Conservation (phyloP, 2,797 vertebrate species). For the Lateolabrax maculatus region DNA sequence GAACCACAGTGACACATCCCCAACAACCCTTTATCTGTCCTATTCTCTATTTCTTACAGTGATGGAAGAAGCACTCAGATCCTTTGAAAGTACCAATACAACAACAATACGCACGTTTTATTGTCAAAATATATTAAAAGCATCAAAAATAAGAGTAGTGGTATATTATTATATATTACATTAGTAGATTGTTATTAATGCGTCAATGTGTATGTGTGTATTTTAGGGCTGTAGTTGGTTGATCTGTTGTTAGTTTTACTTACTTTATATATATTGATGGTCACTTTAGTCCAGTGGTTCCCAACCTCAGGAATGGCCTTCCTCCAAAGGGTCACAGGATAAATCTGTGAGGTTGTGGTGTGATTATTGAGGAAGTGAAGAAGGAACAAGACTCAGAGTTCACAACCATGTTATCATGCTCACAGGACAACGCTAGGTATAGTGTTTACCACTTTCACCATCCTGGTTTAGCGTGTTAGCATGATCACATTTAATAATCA, state of each 20-base stretch:
- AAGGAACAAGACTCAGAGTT: neutral
- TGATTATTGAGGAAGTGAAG: neutral
- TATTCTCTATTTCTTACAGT: conserved; percentile 28
- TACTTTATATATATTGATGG: neutral
- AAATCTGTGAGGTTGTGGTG: neutral
- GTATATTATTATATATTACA: neutral
- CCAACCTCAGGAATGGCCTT: too few species aligned
- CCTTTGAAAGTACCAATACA: neutral
- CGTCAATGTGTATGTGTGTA: neutral
- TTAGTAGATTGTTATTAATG: neutral
- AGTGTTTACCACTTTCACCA: neutral
- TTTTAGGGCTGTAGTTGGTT: neutral
- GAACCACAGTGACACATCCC: conserved; percentile 64
- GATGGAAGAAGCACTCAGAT: conserved; percentile 5
- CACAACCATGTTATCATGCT: neutral
- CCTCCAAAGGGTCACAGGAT: too few species aligned
- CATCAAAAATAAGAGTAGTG: neutral
- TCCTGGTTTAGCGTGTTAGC: neutral
- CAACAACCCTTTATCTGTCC: conserved; percentile 54
- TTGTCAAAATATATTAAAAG: neutral
- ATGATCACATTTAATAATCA: neutral
- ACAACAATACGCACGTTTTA: neutral
- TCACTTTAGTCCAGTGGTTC: neutral
- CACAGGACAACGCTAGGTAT: neutral
- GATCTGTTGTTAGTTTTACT: neutral